phyloP scores from a whole-genome alignment of 2,797 vertebrate species.

The Argentina silus region DNA sequence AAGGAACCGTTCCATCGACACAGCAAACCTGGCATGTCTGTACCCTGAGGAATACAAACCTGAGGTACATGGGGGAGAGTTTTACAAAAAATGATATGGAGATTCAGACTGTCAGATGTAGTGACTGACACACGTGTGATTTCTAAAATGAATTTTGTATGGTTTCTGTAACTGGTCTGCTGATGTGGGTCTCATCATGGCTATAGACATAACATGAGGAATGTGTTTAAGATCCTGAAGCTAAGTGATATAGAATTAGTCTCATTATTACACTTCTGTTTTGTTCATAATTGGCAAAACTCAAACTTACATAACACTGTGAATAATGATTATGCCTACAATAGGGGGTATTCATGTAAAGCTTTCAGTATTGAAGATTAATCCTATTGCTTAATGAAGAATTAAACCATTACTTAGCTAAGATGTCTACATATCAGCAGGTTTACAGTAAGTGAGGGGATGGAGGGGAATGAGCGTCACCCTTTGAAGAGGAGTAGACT shows the following conservation, averaged over 20 bases:
- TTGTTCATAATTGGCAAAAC: neutral
- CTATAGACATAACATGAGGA: too few species aligned
- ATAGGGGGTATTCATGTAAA: neutral
- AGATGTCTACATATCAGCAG: slow-evolving; percentile 3
- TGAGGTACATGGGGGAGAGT: neutral
- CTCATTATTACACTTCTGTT: neutral
- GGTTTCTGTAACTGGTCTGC: neutral
- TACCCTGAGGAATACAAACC: too few species aligned
- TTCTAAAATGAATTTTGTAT: neutral
- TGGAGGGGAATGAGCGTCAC: neutral
- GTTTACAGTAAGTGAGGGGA: neutral
- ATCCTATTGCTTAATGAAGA: neutral
- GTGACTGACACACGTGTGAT: neutral
- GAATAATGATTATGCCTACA: neutral
- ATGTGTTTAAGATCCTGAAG: neutral
- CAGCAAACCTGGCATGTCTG: too few species aligned
- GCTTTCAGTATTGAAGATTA: neutral
- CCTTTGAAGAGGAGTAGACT: neutral
- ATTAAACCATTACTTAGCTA: neutral
- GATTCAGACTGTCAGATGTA: neutral
- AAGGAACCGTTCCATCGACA: too few species aligned
- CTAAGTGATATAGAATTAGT: neutral
- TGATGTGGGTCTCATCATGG: too few species aligned
- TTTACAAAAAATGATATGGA: neutral
- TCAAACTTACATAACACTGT: neutral